Base-by-base conservation (phyloP, 2,113 vertebrate species). In the Pluvianellus socialis region DNA sequence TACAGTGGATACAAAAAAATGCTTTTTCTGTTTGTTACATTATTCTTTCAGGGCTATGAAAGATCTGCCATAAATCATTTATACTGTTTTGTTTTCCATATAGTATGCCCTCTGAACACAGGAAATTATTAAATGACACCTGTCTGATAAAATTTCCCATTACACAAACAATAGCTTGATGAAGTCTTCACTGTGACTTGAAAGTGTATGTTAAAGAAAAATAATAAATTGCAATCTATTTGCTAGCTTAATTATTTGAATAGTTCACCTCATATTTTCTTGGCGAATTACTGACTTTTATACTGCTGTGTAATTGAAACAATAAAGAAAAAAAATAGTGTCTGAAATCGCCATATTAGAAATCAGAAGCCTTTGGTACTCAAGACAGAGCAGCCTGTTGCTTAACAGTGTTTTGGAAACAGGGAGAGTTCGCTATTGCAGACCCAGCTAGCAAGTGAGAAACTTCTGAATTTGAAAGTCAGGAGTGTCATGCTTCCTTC, bases 181-280 rank as follows among this genome's bases (percentile, higher is more conserved):
- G 68, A 96, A 98, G 73, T 93, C 85, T 93, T 94, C 94, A 93
- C 58, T 66, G 44, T 74, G 67, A 95, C 52, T 72, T 92, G 45
- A 92, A 97, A 97, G 77, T 70, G 42, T 77, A 44, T 75, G 32
- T 86, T 97, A 81, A 95, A 95, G 81, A 96, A 85, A 92, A 88
- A 96, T 94, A 61, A 74, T 12, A 50, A 95, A 98, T 94, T 93
- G 90, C 65, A 92, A 92, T 90, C 85, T 97, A 92, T 76, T 92
- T 70, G 92, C 26, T 91, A 96, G 50, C 81, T 96, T 97, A 88
- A 96, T 96, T 97, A 97, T 94, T 97, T 97, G 81, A 96, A 91
- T 91, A 97, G 77, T 95, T 96, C 93, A 93, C 68, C 84, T 97
- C 87, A 79, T 71, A 62, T 38, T 95, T 98, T 96, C 63, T 92